Conservation (phyloP, 2,797 vertebrate species). For the Coendou prehensilis region DNA sequence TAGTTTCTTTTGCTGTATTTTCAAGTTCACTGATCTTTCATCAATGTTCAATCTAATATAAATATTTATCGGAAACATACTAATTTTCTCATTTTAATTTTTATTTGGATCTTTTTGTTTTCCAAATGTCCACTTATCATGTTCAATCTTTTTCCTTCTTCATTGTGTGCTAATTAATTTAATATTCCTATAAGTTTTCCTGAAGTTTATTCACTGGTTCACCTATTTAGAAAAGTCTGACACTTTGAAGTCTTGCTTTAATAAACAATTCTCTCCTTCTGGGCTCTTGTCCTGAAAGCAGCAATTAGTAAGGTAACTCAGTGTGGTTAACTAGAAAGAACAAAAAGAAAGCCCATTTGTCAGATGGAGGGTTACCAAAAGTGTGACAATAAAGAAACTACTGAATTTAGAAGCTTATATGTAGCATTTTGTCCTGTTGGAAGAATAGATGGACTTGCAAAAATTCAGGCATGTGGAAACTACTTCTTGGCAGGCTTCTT, state of each 20-base stretch:
- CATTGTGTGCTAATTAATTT: neutral
- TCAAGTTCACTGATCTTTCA: neutral
- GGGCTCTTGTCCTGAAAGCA: too few relatives aligned
- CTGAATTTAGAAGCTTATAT: too few relatives aligned
- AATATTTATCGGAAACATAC: neutral
- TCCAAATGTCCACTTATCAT: neutral
- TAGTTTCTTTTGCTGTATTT: neutral
- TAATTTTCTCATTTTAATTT: neutral
- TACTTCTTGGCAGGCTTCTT: too few relatives aligned
- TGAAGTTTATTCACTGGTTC: neutral
- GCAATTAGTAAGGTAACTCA: too few relatives aligned
- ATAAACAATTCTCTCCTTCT: too few relatives aligned
- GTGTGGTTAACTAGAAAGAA: too few relatives aligned
- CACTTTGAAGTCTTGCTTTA: neutral
- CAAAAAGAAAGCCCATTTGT: too few relatives aligned
- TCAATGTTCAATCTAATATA: neutral
- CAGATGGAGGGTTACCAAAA: too few relatives aligned
- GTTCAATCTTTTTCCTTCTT: neutral
- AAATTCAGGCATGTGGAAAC: too few relatives aligned
- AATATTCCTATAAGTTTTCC: neutral
- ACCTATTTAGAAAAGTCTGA: neutral
- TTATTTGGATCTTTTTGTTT: neutral
- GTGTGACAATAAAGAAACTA: too few relatives aligned
- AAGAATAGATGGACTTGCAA: too few relatives aligned
- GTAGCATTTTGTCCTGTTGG: too few relatives aligned